Conservation (phyloP, 2,888 invertebrate species). For the Rugalucina vietnamica region DNA sequence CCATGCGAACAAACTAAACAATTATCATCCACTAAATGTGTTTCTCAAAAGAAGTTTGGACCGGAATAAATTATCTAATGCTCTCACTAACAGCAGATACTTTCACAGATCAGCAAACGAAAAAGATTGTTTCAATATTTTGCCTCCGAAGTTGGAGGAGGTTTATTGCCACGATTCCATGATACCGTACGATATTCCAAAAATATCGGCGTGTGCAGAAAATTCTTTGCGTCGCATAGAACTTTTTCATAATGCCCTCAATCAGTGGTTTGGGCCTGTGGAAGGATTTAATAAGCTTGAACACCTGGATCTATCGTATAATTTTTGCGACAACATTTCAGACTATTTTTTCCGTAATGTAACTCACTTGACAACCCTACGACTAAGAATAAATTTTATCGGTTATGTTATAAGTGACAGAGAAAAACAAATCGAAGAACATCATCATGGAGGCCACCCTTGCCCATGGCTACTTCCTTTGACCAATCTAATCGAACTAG, state of each 20-base stretch:
- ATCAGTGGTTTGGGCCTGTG: conserved; percentile 24
- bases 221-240: background rate
- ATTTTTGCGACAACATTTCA: conserved; percentile 19
- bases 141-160: background rate
- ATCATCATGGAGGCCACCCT: no score
- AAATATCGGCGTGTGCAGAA: background rate
- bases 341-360: conserved; percentile 9
- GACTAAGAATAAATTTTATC: conserved; percentile 35
- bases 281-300: conserved; percentile 20
- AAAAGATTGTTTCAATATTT: background rate
- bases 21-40: background rate
- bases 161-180: background rate
- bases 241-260: background rate
- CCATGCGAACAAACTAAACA: conserved; percentile 12
- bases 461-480: conserved; percentile 25
- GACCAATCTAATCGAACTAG: background rate
- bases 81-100: no score
- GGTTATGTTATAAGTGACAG: conserved; percentile 23
- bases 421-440: background rate
- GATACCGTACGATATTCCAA: background rate
- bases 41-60: background rate
- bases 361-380: conserved; percentile 11
- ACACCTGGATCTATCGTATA: conserved; percentile 36
- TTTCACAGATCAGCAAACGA: background rate
- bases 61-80: no score